phyloP scores from a whole-genome alignment of 64 coral and sea anemone genomes.

The Platygyra sinensis region DNA sequence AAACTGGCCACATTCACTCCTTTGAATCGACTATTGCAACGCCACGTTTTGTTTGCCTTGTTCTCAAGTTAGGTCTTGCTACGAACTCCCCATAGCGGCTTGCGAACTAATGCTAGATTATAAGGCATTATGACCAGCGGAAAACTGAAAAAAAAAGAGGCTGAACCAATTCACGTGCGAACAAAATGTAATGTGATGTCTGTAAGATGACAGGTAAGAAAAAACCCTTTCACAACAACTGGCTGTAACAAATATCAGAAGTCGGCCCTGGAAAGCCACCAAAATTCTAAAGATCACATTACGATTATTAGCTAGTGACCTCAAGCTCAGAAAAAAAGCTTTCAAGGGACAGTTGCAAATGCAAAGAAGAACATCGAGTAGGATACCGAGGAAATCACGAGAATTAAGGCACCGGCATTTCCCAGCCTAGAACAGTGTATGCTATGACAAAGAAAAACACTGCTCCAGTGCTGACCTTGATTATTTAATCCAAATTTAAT shows the following conservation, averaged over 20 bases:
- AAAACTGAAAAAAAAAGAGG: too few relatives aligned
- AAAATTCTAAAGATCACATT: slow-evolving; percentile 7
- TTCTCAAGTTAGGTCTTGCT: slow-evolving; percentile 1
- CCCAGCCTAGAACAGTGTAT: slow-evolving; percentile 28
- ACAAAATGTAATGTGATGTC: neutral
- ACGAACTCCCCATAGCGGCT: neutral
- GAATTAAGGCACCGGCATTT: slow-evolving; percentile 27
- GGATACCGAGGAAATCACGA: slow-evolving; percentile 12
- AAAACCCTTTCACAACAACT: slow-evolving; percentile 2
- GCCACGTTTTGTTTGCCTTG: neutral
- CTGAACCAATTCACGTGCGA: neutral
- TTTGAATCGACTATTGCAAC: slow-evolving; percentile 21
- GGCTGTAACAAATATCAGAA: neutral
- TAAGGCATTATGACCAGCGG: neutral
- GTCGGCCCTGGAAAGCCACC: neutral
- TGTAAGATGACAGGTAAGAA: slow-evolving; percentile 15
- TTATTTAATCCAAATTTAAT: too few relatives aligned
- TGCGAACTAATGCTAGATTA: neutral
- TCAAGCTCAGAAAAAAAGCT: slow-evolving; percentile 26
- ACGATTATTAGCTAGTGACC: neutral
- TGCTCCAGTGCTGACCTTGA: too few relatives aligned
- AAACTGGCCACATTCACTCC: slow-evolving; percentile 7
- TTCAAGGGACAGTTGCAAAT: slow-evolving; percentile 1
- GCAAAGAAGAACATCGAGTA: slow-evolving; percentile 24
- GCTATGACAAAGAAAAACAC: slow-evolving; percentile 25